These are phyloP conservation scores for Drosophila equinoxialis DNA, from an alignment of 1,140 invertebrate genomes.

Conservation along the genomic window DNA sequence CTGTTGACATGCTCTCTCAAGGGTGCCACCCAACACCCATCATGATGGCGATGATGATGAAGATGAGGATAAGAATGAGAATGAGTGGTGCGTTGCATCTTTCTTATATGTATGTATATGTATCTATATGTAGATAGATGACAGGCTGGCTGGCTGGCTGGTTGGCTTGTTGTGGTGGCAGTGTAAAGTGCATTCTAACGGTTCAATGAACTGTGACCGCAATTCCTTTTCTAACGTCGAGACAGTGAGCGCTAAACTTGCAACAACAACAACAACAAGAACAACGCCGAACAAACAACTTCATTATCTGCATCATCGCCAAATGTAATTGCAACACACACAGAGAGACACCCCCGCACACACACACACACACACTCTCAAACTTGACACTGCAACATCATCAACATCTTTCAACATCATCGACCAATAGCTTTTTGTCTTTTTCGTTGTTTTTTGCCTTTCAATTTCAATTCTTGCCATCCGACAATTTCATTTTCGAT, in stretches of 20 bases:
- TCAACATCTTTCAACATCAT: constrained; percentile 13
- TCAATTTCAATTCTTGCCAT: constrained; percentile 28
- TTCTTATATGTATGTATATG: neutral
- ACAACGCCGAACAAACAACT: constrained; percentile 30
- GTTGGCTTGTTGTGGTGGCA: neutral
- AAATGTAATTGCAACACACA: constrained; percentile 53
- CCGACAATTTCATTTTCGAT: constrained; percentile 23
- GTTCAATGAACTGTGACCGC: constrained; percentile 75
- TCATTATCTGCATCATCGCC: constrained; percentile 51
- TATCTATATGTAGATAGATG: constrained; percentile 13
- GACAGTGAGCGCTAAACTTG: constrained; percentile 8
- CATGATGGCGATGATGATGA: neutral
- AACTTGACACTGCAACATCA: constrained; percentile 26
- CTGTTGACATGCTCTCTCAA: constrained; percentile 5
- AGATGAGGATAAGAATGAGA: too few relatives aligned
- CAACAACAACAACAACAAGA: constrained; percentile 1
- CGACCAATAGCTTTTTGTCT: neutral
- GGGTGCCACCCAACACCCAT: neutral
- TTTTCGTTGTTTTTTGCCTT: constrained; percentile 6
- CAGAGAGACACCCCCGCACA: neutral
- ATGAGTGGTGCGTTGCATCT: neutral
- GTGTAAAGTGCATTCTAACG: constrained; percentile 58
- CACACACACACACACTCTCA: constrained; percentile 11
- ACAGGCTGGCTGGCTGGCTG: neutral
- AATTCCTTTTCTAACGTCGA: constrained; percentile 17